Base-by-base conservation (phyloP, 1,140 invertebrate species). In the Dreissena polymorpha region DNA sequence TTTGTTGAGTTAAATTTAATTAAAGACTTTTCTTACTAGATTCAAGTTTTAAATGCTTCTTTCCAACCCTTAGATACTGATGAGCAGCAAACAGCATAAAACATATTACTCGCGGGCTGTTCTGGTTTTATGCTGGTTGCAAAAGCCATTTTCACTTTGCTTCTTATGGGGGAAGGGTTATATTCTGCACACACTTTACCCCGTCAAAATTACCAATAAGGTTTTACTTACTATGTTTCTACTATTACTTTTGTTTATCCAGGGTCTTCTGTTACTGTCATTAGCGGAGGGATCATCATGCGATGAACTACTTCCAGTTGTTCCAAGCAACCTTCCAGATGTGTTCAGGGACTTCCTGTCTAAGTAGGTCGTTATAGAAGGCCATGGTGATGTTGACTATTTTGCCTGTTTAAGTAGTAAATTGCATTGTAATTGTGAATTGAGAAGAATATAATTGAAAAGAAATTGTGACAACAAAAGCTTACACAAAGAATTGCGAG, bases 281-380 rank as follows among this genome's bases (percentile, higher is more conserved):
- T 76, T 93, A 49, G 81, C 85, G 27, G 55, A 85, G 21, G 90
- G 90, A 29, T 29, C 89, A 50, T 49, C 60, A 68, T 72, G 89
- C 21, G 85, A 86, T 39, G 86, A 88, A 13, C 70, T 83, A 23
- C 82, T 94, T 68, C 91, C 94, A 16, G 18, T 90, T 21, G 90
- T 95, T 2, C 79, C 79, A 21, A 14, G 51, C 51, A 49, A 27
- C 29, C 89, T 95, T 50, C 94, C 94, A 49, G 89, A 92, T 64
- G 94, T 96, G 86, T 94, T 97, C 76, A 94, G 94, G 83, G 95
- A 96, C 90, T 97, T 96, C 92, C 91, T 97, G 63, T 93, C 93
- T 69, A 95, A 94, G 95, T 95, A 90, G 90, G 90, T 86, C 75
- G 29, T 60, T 60, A 60, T 60, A 60, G 3, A 18, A 60, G 2